These are phyloP conservation scores for Cavia aperea DNA, from an alignment of 2,113 vertebrate genomes.

Conservation along the genomic window DNA sequence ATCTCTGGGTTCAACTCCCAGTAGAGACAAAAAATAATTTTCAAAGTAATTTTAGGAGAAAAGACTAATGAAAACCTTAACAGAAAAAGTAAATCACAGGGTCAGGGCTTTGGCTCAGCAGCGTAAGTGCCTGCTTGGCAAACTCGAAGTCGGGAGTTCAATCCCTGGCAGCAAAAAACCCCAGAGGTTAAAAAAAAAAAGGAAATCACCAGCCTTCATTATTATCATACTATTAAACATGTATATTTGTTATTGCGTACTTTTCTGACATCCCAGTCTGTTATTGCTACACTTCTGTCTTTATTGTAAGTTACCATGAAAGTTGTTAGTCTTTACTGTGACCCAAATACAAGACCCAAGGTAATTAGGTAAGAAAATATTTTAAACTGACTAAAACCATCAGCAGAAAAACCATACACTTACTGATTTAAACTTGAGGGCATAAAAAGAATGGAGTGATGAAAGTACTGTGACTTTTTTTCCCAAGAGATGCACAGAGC, in stretches of 20 bases:
- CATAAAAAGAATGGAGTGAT: not conserved
- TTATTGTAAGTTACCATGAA: conserved; percentile 16
- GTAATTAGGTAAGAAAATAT: conserved; percentile 33
- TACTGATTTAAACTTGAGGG: conserved; percentile 36
- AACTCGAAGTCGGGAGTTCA: too few species aligned
- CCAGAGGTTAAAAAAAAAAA: not conserved
- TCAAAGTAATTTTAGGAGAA: not conserved
- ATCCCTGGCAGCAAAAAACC: too few species aligned
- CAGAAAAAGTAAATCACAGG: not conserved
- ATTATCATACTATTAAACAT: conserved; percentile 10
- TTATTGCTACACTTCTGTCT: not conserved
- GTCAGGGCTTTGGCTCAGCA: too few species aligned
- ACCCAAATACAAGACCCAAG: conserved; percentile 20
- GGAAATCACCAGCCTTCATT: not conserved
- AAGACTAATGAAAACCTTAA: conserved; percentile 34
- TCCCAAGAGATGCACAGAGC: not conserved
- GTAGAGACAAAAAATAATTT: not conserved
- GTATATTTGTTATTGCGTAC: not conserved
- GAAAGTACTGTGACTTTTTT: not conserved
- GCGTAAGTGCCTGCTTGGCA: too few species aligned
- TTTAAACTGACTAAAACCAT: conserved; percentile 21
- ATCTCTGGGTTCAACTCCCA: not conserved
- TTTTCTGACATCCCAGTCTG: not conserved
- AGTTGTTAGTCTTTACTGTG: conserved; percentile 28
- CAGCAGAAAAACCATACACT: not conserved